phyloP scores from a whole-genome alignment of 2,797 vertebrate genomes.

The Hafferia zeledoni region DNA sequence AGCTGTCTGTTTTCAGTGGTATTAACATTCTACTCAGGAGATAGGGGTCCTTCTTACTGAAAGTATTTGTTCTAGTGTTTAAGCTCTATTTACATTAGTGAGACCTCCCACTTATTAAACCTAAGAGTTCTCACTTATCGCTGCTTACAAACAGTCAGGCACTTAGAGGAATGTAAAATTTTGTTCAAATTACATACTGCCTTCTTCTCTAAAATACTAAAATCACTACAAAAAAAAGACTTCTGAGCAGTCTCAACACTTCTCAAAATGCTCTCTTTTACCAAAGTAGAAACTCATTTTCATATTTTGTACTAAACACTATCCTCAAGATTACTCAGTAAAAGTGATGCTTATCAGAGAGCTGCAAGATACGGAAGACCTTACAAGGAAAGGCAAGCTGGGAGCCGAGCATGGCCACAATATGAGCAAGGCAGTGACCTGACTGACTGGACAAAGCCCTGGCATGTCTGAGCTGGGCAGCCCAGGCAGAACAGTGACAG shows the following conservation, averaged over 20 bases:
- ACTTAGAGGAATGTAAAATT: not conserved
- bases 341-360: not conserved
- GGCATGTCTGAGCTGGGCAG: not conserved
- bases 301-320: not conserved
- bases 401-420: not conserved
- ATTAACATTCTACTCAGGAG: not conserved
- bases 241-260: not conserved
- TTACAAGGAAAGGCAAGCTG: not conserved
- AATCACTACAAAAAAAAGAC: not conserved
- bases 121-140: not conserved
- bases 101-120: not conserved
- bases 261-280: not conserved
- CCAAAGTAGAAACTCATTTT: not conserved
- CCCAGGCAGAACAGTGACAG: not conserved
- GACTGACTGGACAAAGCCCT: accelerated
- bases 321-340: not conserved
- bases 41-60: not conserved
- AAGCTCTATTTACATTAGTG: not conserved
- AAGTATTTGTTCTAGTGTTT: not conserved
- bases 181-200: not conserved
- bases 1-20: not conserved
- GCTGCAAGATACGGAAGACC: not conserved
- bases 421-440: not conserved
- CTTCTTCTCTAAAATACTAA: not conserved
- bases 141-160: not conserved